Base-by-base conservation (phyloP, 2,113 vertebrate species). In the Eira barbara region DNA sequence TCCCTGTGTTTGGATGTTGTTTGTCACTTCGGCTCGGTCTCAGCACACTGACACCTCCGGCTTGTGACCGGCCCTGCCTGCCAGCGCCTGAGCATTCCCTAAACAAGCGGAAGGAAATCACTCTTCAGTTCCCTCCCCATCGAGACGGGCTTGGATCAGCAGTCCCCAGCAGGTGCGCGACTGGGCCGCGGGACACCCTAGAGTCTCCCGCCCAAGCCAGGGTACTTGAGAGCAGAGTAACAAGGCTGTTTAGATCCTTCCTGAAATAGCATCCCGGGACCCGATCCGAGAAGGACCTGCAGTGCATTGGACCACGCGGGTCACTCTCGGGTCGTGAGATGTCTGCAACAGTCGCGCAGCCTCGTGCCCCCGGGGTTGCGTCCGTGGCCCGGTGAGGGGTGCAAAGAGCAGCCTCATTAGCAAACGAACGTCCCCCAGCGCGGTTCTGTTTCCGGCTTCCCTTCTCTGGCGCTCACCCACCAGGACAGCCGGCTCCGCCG, bases 171-270 rank as follows among this genome's bases (percentile, higher is more conserved):
- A 90, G 65, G 42, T 2, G 61, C 36, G 36, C 5, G 23, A 17
- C n/a, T 6, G 57, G 49, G 8, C 36, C 34, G 10, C 0, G 0
- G n/a, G 59, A 20, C 3, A 23, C 18, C 2, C 2, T 0, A 11
- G 31, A 55, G 73, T 6, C n/a, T 63, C 13, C 1, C 42, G 23
- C 94, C 80, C 15, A 3, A 63, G 52, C 9, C 45, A 9, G 10
- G 12, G 65, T 36, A n/a, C 31, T 67, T 18, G 29, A 36, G 2
- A 89, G 61, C 67, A 86, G n/a, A 82, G 27, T 4, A 55, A 42
- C 10, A 27, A 29, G 42, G 15, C 3, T 21, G 17, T 23, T 65
- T 45, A 59, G 14, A 21, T 14, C 27, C 79, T 65, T 73, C 18
- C 47, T 18, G 42, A 89, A 78, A 83, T 57, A 73, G 59, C 3